Conservation (phyloP, 2,888 invertebrate species). For the Eremobia ochroleuca region DNA sequence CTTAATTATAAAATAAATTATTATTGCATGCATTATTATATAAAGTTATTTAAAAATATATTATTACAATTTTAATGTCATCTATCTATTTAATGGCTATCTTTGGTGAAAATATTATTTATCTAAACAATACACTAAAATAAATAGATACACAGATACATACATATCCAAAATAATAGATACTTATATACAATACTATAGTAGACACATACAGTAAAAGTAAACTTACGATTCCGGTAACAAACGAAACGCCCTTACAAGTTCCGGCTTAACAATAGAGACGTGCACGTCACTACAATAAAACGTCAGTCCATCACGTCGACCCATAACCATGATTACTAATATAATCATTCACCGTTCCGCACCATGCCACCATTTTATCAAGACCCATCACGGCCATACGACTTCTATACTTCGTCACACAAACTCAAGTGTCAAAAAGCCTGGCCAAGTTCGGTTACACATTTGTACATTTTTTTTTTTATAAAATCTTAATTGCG, state of each 20-base stretch:
- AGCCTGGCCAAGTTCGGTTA: slow-evolving; percentile 35
- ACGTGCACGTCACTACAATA: slow-evolving; percentile 66
- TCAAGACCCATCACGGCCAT: slow-evolving; percentile 59
- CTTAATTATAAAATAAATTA: no score
- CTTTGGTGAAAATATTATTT: no score
- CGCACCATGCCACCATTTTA: slow-evolving; percentile 73
- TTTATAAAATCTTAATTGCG: slow-evolving; percentile 79
- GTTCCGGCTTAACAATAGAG: slow-evolving; percentile 68
- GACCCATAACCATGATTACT: slow-evolving; percentile 73
- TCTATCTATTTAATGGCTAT: no score
- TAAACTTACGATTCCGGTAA: not conserved
- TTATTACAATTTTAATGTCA: no score
- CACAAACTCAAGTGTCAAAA: slow-evolving; percentile 37
- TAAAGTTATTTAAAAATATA: no score
- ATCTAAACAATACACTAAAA: no score
- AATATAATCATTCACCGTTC: slow-evolving; percentile 80
- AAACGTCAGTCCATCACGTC: slow-evolving; percentile 69
- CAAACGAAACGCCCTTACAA: slow-evolving; percentile 13
- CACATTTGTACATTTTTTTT: slow-evolving; percentile 70
- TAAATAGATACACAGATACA: no score
- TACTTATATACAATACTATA: no score
- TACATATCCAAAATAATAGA: no score
- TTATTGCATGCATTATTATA: no score
- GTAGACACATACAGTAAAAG: not conserved
- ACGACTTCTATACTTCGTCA: slow-evolving; percentile 9